These are phyloP conservation scores for Cheirogaleus medius DNA, from an alignment of 2,113 vertebrate genomes.

Conservation along the genomic window DNA sequence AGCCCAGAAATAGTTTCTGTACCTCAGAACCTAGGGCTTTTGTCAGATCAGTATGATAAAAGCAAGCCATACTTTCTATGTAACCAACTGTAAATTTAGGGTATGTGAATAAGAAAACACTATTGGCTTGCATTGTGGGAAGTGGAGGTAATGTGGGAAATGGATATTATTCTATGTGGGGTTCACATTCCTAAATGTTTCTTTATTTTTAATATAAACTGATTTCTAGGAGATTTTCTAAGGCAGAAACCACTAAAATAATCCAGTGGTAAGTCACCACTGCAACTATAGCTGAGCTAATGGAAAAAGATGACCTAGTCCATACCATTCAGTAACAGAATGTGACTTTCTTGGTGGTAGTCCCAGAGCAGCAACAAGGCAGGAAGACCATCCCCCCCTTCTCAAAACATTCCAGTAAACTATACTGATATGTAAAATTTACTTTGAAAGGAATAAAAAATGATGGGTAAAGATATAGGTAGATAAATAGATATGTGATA, in stretches of 20 bases:
- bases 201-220: constrained; percentile 22
- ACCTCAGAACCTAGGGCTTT: constrained; percentile 40
- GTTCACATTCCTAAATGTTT: constrained; percentile 35
- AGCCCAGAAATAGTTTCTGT: constrained; percentile 60
- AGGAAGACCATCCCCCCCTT: not conserved
- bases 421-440: not conserved
- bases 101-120: not conserved
- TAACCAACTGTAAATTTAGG: constrained; percentile 39
- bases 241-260: constrained; percentile 41
- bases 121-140: not conserved
- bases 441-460: not conserved
- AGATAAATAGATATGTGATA: not conserved
- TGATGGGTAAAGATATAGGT: not conserved
- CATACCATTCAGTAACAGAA: not conserved
- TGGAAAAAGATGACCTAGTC: constrained; percentile 29
- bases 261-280: constrained; percentile 11
- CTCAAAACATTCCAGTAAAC: constrained; percentile 4
- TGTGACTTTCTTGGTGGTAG: not conserved
- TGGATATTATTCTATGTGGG: not conserved
- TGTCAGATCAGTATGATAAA: constrained; percentile 51
- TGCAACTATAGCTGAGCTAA: not conserved
- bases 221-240: constrained; percentile 52
- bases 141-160: not conserved
- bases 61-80: constrained; percentile 16
- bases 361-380: not conserved